phyloP scores from a whole-genome alignment of 2,888 invertebrate species.

The Drosophila aldrichi region DNA sequence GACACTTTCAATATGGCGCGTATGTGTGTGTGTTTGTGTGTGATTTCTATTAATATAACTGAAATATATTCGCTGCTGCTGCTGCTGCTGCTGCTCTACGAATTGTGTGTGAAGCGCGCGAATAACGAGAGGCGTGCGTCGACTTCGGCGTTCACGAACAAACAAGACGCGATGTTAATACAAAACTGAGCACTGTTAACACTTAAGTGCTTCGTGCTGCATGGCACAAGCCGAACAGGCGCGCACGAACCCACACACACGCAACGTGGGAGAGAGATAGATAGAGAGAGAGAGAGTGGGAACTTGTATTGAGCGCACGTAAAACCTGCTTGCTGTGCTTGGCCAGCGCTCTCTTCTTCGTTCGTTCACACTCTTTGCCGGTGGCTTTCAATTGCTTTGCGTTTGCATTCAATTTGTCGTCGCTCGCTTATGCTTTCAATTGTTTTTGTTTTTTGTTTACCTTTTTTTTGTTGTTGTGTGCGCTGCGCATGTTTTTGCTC shows the following conservation, averaged over 20 bases:
- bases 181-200: conserved; percentile 43
- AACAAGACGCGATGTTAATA: conserved; percentile 53
- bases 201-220: conserved; percentile 15
- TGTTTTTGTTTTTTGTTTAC: conserved; percentile 50
- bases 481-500: conserved; percentile 26
- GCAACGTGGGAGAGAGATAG: neutral
- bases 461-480: conserved; percentile 35
- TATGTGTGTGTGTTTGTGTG: conserved; percentile 46
- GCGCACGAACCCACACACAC: conserved; percentile 6
- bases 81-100: conserved; percentile 35
- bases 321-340: conserved; percentile 13
- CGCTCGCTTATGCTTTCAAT: conserved; percentile 39
- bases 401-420: conserved; percentile 42
- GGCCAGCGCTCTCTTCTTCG: conserved; percentile 6
- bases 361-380: neutral
- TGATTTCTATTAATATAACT: conserved; percentile 67
- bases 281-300: neutral
- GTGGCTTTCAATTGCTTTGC: conserved; percentile 45
- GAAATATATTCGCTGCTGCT: conserved; percentile 53
- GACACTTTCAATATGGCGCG: conserved; percentile 49
- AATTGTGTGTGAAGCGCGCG: conserved; percentile 66
- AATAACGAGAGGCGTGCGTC: conserved; percentile 69
- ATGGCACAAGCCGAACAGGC: conserved; percentile 31
- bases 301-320: conserved; percentile 29
- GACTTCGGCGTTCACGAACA: conserved; percentile 66